A percentile compares a stretch with the other conserved stretches of the same genome.
phyloP scores from a whole-genome alignment of 1,140 invertebrate species.

The Venustaconcha ellipsiformis region DNA sequence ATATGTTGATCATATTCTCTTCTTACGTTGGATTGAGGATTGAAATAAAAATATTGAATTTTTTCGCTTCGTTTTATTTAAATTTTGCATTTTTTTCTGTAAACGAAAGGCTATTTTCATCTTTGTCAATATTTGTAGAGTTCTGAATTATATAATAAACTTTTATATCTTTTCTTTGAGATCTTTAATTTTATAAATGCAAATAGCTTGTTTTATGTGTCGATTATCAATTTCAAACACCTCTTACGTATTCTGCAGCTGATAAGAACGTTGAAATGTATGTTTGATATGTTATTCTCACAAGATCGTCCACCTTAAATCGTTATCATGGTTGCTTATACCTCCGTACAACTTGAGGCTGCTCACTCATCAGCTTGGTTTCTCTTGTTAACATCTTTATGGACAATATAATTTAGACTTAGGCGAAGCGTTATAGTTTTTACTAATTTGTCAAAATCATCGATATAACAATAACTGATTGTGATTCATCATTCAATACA shows the following conservation, averaged over 20 bases:
- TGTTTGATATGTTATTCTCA: too few relatives aligned
- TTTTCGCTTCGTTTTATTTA: constrained; percentile 5
- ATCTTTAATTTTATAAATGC: too few relatives aligned
- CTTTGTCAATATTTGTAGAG: constrained; percentile 26
- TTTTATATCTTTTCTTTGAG: constrained; percentile 2
- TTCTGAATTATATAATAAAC: constrained; percentile 26
- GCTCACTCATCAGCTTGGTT: constrained; percentile 32
- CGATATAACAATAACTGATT: constrained; percentile 9
- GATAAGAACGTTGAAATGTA: too few relatives aligned
- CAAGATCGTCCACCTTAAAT: too few relatives aligned
- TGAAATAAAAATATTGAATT: constrained; percentile 16
- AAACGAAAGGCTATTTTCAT: constrained; percentile 22
- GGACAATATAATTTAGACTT: neutral
- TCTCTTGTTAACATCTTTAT: constrained; percentile 28
- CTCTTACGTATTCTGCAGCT: too few relatives aligned
- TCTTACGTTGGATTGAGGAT: too few relatives aligned
- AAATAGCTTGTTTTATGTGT: too few relatives aligned
- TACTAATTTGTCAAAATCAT: constrained; percentile 2
- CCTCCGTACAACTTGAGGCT: neutral
- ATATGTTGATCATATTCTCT: too few relatives aligned
- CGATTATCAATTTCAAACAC: too few relatives aligned
- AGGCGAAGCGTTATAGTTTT: too few relatives aligned
- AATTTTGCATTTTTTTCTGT: neutral
- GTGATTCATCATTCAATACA: constrained; percentile 9
- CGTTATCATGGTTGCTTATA: too few relatives aligned